Evolutionary conservation across 1,140 invertebrate species (phyloP).

Genomic region (Papilio machaon): DNA sequence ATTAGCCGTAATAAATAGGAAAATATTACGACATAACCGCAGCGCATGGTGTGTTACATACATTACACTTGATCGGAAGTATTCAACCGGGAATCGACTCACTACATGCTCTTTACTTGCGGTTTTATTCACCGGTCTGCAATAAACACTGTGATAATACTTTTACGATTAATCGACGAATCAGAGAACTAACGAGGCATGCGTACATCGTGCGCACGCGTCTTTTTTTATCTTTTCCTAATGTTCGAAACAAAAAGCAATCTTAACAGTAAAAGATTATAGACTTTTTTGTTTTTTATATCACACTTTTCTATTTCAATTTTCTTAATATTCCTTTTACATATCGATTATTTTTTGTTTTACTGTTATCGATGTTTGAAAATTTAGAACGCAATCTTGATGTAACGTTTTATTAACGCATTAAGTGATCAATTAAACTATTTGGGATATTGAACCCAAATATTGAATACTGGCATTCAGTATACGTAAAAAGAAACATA

Average conservation of each 20-base stretch:
- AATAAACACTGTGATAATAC: constrained; percentile 1
- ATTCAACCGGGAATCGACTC: background rate
- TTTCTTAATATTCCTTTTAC: background rate
- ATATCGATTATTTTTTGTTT: constrained; percentile 1
- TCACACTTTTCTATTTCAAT: background rate
- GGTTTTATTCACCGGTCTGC: constrained; percentile 2
- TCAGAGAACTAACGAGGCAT: constrained; percentile 12
- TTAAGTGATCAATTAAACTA: background rate
- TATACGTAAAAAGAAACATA: too few species aligned
- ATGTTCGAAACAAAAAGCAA: background rate
- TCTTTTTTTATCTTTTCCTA: background rate
- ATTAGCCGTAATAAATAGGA: background rate
- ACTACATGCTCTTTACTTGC: constrained; percentile 1
- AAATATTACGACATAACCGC: background rate
- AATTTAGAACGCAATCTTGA: constrained; percentile 12
- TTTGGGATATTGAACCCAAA: background rate
- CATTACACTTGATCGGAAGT: background rate
- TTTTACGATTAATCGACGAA: constrained; percentile 1
- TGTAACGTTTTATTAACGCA: constrained; percentile 5
- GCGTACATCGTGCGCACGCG: background rate
- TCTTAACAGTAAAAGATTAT: background rate
- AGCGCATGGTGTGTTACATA: background rate
- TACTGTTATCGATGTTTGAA: background rate
- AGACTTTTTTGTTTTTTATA: background rate
- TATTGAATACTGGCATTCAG: too few species aligned